Conservation (phyloP, 2,797 vertebrate species). For the Philypnodon macrostomus region DNA sequence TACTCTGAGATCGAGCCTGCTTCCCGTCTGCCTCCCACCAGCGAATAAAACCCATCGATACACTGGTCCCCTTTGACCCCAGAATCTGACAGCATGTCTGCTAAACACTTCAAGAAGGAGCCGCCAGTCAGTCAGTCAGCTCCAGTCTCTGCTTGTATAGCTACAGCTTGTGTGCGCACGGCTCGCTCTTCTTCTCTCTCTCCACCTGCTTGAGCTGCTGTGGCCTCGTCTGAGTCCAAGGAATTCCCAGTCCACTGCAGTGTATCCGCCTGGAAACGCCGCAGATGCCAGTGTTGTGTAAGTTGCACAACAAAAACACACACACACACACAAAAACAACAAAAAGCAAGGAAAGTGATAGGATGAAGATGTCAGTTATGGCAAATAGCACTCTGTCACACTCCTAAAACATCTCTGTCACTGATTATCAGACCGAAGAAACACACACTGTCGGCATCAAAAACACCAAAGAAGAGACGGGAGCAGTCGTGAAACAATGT, state of each 20-base stretch:
- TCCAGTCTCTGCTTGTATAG: constrained; percentile 6
- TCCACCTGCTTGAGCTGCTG: constrained; percentile 73
- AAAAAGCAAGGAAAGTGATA: constrained; percentile 48
- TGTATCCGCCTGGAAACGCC: constrained; percentile 79
- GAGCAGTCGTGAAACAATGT: neutral
- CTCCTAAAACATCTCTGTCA: constrained; percentile 71
- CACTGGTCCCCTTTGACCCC: constrained; percentile 59
- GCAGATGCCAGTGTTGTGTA: constrained; percentile 74
- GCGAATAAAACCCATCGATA: constrained; percentile 57
- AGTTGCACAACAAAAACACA: constrained; percentile 44
- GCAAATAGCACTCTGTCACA: constrained; percentile 78
- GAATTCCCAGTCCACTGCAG: constrained; percentile 76
- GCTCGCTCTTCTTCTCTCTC: constrained; percentile 51
- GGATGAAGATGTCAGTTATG: constrained; percentile 82
- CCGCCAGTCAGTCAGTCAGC: constrained; percentile 25
- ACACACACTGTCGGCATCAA: constrained; percentile 25
- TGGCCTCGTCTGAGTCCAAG: constrained; percentile 75
- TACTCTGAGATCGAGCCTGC: constrained; percentile 31
- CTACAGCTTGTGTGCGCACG: constrained; percentile 36
- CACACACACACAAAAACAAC: constrained; percentile 14
- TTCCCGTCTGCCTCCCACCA: constrained; percentile 51
- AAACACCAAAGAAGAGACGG: constrained; percentile 19
- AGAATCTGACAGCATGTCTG: constrained; percentile 62
- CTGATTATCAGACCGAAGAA: constrained; percentile 65
- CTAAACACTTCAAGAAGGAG: constrained; percentile 53